Conservation (phyloP, 92 coral and sea anemone genomes). For the Nematostella vectensis region DNA sequence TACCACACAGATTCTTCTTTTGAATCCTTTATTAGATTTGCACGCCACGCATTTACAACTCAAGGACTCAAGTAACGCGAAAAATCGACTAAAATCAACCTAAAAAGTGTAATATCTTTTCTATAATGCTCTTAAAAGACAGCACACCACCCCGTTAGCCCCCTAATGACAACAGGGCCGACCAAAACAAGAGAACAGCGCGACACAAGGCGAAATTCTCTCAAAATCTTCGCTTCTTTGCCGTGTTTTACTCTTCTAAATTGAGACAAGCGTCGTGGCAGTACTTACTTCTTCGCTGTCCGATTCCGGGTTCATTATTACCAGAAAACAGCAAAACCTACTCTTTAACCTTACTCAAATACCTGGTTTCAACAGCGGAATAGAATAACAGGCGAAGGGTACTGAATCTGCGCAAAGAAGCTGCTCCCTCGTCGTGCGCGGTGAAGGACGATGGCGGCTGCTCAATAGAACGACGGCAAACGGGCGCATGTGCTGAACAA, state of each 20-base stretch:
- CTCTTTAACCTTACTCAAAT: conserved; percentile 62
- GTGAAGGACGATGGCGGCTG: conserved; percentile 92
- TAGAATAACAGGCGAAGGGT: conserved; percentile 78
- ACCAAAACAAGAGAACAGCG: not conserved
- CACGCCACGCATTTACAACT: too few species aligned
- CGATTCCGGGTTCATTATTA: conserved; percentile 45
- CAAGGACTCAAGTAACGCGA: too few species aligned
- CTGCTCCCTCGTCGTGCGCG: conserved; percentile 99
- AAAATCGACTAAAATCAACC: too few species aligned
- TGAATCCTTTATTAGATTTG: too few species aligned
- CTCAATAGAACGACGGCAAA: conserved; percentile 77
- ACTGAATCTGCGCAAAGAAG: conserved; percentile 99
- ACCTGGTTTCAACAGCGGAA: conserved; percentile 87
- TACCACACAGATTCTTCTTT: too few species aligned
- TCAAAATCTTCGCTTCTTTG: conserved; percentile 35
- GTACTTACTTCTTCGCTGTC: conserved; percentile 63
- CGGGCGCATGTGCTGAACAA: conserved; percentile 90
- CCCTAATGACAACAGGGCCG: not conserved
- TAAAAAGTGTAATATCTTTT: too few species aligned
- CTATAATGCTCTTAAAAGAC: too few species aligned
- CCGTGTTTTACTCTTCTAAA: conserved; percentile 30
- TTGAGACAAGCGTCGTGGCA: conserved; percentile 28
- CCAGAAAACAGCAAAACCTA: conserved; percentile 57
- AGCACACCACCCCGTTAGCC: not conserved
- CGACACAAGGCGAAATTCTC: not conserved